phyloP scores from a whole-genome alignment of 2,888 invertebrate species.

The Drosophila longiperda region DNA sequence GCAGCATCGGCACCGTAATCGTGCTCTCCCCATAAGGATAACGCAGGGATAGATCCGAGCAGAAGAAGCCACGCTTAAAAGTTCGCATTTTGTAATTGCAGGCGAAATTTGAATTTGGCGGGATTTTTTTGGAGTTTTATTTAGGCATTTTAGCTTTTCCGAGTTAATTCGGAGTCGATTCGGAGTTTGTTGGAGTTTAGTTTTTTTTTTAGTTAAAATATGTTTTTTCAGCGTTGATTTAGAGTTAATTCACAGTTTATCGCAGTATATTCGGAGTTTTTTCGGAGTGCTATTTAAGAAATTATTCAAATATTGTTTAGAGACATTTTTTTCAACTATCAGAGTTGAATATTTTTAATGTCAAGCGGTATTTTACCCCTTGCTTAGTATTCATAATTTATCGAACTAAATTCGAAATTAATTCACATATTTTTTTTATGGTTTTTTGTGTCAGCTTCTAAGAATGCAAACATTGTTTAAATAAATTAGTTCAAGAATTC shows the following conservation, averaged over 20 bases:
- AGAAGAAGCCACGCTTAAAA: constrained; percentile 82
- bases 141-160: neutral
- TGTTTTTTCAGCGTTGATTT: neutral
- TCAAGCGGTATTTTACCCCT: neutral
- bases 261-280: neutral
- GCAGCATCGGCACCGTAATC: constrained; percentile 79
- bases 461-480: neutral
- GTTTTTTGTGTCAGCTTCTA: neutral
- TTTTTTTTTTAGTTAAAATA: neutral
- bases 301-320: neutral
- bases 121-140: neutral
- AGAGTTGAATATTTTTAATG: neutral
- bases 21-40: constrained; percentile 82
- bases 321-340: neutral
- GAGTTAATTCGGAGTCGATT: neutral
- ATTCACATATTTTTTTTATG: fast-evolving
- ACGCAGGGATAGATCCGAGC: constrained; percentile 76
- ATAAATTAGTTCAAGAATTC: neutral
- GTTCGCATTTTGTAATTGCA: constrained; percentile 62
- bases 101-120: neutral
- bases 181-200: neutral
- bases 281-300: neutral
- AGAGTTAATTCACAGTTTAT: neutral
- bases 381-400: neutral
- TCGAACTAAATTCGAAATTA: neutral